Percentiles rank a stretch among this genome's conserved stretches.
These are phyloP conservation scores for Spheniscus humboldti DNA, from an alignment of 2,797 vertebrate genomes.

Conservation along the genomic window DNA sequence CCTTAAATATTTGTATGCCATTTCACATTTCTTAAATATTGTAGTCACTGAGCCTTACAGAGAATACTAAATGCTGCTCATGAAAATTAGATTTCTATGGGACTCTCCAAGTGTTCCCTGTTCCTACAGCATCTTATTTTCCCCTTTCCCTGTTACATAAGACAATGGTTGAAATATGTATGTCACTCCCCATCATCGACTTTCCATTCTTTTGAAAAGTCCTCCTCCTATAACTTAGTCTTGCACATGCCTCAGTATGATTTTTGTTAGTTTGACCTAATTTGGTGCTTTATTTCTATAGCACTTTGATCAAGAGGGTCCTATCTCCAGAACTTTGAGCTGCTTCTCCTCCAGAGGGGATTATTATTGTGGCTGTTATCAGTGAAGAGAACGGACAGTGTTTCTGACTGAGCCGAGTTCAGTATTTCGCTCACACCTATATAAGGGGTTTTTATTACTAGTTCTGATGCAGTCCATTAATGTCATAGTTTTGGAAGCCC, in stretches of 20 bases:
- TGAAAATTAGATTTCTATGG: not conserved
- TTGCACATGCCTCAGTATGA: not conserved
- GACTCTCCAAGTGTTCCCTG: not conserved
- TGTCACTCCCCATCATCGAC: not conserved
- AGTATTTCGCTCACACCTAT: not conserved
- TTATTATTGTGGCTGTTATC: not conserved
- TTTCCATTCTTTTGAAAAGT: not conserved
- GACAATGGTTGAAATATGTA: not conserved
- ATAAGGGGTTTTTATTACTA: not conserved
- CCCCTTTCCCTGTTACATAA: not conserved
- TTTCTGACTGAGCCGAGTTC: not conserved
- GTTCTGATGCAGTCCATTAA: not conserved
- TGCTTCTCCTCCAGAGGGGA: not conserved
- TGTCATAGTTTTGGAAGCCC: not conserved
- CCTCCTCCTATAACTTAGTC: not conserved
- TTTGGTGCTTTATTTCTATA: not conserved
- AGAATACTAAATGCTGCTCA: not conserved
- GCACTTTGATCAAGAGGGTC: not conserved
- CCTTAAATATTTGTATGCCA: not conserved
- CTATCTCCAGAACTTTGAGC: not conserved
- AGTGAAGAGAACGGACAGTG: not conserved
- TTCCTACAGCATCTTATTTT: not conserved
- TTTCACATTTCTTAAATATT: not conserved
- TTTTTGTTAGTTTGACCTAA: not conserved
- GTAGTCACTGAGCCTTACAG: not conserved